Evolutionary conservation across 2,797 vertebrate genomes (phyloP).

Genomic region (Lateolabrax maculatus): DNA sequence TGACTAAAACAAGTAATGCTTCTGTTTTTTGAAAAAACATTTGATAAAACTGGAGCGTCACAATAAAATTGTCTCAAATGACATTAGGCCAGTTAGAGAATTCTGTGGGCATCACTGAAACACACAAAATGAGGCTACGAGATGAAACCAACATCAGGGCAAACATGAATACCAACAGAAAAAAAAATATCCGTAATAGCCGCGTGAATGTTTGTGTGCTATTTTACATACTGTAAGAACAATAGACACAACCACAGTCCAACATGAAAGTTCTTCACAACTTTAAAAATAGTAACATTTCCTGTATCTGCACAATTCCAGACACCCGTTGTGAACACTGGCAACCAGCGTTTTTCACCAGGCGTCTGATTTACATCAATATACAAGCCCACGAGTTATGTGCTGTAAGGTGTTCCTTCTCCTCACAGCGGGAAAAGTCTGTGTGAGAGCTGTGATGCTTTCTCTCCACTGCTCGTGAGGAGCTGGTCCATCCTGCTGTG

Average conservation of each 20-base stretch:
- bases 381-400: conserved; percentile 73
- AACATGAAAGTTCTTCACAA: conserved; percentile 82
- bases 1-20: conserved; percentile 78
- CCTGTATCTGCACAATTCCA: conserved; percentile 58
- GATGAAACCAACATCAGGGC: conserved; percentile 62
- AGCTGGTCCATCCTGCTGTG: conserved; percentile 62
- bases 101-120: conserved; percentile 57
- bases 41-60: conserved; percentile 35
- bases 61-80: conserved; percentile 46
- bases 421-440: conserved; percentile 61
- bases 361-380: conserved; percentile 62
- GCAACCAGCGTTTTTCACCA: conserved; percentile 46
- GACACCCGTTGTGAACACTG: conserved; percentile 50
- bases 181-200: conserved; percentile 49
- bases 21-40: conserved; percentile 40
- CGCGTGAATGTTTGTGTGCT: conserved; percentile 76
- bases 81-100: conserved; percentile 19
- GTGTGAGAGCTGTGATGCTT: conserved; percentile 53
- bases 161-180: conserved; percentile 69
- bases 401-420: conserved; percentile 72
- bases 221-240: conserved; percentile 83
- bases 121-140: conserved; percentile 65
- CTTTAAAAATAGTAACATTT: conserved; percentile 83
- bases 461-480: conserved; percentile 56
- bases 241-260: conserved; percentile 85